Evolutionary conservation across 2,888 invertebrate species (phyloP), one percentile per base, ranked within the genome.

Genomic region (Phrixothrix hirtus): DNA sequence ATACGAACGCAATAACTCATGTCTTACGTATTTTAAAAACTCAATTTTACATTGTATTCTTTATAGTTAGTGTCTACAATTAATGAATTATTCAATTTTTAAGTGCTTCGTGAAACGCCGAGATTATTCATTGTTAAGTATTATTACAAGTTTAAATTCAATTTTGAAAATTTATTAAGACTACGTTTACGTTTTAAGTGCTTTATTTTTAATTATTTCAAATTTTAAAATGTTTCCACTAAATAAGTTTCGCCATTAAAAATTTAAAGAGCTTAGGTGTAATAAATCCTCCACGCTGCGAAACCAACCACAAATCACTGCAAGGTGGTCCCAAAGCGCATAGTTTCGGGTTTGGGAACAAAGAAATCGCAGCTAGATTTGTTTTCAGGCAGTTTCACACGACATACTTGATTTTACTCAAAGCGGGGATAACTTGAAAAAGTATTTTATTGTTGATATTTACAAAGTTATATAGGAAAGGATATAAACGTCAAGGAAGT

Each of bases 311-410:
- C 52, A 52, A 52, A 52, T 52, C 52, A 46, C 52, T 34, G 52
- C 42, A 52, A 52, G 52, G 52, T 39, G 25, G 52, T 52, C 52
- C 52, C 52, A 46, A 31, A 41, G 52, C 52, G 52, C 36, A 47
- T 52, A 52, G 52, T 52, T 52, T 34, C 42, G 26, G 52, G 52
- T 52, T 52, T 52, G 46, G 46, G 52, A 47, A 52, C 42, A 46
- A 46, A 52, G 46, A 52, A 52, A 52, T 52, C 52, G 52, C 46
- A 46, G 52, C 39, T 46, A 52, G 52, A 47, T 52, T 52, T 52
- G 52, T 52, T 52, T 52, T 52, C 46, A 47, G 46, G 42, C 52
- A 52, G 52, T 52, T 52, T 52, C 52, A 46, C 46, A 46, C 46
- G 46, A 52, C 52, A 52, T 29, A 52, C 46, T 52, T 52, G 39